These are phyloP conservation scores for Gymnocheta viridis DNA, from an alignment of 2,888 invertebrate genomes.

Conservation along the genomic window DNA sequence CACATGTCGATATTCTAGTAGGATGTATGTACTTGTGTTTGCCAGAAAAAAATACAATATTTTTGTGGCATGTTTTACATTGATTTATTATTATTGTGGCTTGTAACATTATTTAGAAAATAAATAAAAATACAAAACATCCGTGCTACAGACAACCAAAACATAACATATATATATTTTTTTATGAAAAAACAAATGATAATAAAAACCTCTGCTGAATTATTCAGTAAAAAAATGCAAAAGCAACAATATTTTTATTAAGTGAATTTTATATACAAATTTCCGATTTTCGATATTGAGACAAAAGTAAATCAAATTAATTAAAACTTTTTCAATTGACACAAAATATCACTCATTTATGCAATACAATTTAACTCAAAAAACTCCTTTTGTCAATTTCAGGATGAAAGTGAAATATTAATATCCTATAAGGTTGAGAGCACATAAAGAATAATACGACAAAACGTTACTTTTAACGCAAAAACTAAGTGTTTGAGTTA, in stretches of 20 bases:
- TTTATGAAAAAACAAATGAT: not conserved
- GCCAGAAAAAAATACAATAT: conserved; percentile 50
- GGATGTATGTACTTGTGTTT: not conserved
- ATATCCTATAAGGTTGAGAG: too few species aligned
- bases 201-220: not conserved
- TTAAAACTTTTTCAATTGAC: conserved; percentile 33
- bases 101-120: conserved; percentile 67
- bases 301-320: conserved; percentile 25
- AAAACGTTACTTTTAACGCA: too few species aligned
- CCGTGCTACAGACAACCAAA: conserved; percentile 2
- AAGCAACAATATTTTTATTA: conserved; percentile 22
- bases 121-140: conserved; percentile 59
- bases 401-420: too few species aligned
- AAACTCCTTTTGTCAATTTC: too few species aligned
- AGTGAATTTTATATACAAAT: conserved; percentile 35
- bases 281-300: conserved; percentile 3
- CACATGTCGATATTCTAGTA: too few species aligned
- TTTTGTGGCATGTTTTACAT: conserved; percentile 66
- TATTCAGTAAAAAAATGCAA: not conserved
- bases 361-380: too few species aligned
- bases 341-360: too few species aligned
- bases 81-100: conserved; percentile 68
- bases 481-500: too few species aligned
- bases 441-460: too few species aligned
- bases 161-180: not conserved